These are phyloP conservation scores for Myripristis jacobus DNA, from an alignment of 2,797 vertebrate genomes.

Conservation along the genomic window DNA sequence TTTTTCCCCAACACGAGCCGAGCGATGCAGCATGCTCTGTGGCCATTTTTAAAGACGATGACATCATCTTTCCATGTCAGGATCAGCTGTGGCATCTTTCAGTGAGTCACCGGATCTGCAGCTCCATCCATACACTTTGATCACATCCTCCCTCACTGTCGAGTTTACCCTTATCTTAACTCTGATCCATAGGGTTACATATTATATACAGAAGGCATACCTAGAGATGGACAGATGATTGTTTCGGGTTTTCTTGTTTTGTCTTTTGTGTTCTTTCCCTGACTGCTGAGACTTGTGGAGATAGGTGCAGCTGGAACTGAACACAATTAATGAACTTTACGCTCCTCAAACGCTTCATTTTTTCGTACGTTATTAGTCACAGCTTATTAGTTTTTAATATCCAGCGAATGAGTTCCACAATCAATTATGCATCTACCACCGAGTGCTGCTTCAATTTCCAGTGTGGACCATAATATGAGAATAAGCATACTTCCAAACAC, in stretches of 20 bases:
- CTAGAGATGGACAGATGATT: background rate
- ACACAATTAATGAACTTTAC: too few species aligned
- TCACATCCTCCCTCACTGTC: background rate
- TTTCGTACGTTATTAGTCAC: conserved; percentile 5
- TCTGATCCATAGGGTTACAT: background rate
- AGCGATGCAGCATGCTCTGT: too few species aligned
- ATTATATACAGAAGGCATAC: background rate
- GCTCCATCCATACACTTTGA: background rate
- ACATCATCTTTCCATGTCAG: too few species aligned
- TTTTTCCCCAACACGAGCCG: too few species aligned
- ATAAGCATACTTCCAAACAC: background rate
- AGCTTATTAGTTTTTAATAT: conserved; percentile 17
- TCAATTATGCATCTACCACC: conserved; percentile 21
- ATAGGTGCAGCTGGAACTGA: too few species aligned
- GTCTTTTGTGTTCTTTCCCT: too few species aligned
- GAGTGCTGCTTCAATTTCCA: conserved; percentile 19
- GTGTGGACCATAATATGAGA: background rate
- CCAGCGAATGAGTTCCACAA: background rate
- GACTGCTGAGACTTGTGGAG: too few species aligned
- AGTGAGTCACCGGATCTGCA: too few species aligned
- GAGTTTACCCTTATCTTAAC: background rate
- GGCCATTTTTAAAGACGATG: too few species aligned
- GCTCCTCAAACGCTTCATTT: background rate
- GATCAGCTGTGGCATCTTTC: too few species aligned
- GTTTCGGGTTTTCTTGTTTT: too few species aligned